Evolutionary conservation across 2,888 invertebrate genomes (phyloP), one percentile per base, ranked within the genome.

Genomic region (Ennomos erosarius): DNA sequence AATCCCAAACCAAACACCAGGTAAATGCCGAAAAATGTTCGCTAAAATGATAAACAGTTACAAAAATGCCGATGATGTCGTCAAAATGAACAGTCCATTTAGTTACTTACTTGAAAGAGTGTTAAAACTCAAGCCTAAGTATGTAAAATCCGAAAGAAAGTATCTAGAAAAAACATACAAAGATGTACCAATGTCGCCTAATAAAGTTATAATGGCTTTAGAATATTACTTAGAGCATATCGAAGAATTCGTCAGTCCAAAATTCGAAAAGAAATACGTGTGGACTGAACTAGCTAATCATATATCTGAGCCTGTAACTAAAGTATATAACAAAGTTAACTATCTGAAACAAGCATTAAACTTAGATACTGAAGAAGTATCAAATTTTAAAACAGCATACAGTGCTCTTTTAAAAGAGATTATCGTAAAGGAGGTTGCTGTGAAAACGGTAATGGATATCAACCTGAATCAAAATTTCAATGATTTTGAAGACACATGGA

Each of bases 241-340:
- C 0, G 87, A 90, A 52, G 89, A 90, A 43, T 92, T 90, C 52
- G 62, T 79, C 0, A 88, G 83, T 58, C 90, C 91, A 0, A 85
- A 81, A 64, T 90, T 80, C 39, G 88, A 90, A 39, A 88, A 86
- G 64, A 87, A 86, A 71, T 85, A 83, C 57, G 67, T 88, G 0
- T 92, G 90, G 91, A 80, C 79, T 0, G 86, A 89, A 55, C 55
- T 92, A 8, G 87, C 88, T 0, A 81, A 78, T 37, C 68, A 73
- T 10, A 73, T 88, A 1, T 70, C 73, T 0, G 85, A 85, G 36
- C 84, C 89, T 0, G 75, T 87, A 0, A 76, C 72, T 0, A 88
- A 84, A 71, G 73, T 88, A 1, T 88, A 82, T 12, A 86, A 85
- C 47, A 91, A 91, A 69, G 76, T 92, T 0, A 87, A 87, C 46